Percentiles rank a stretch among this genome's conserved stretches.
Evolutionary conservation across 2,888 invertebrate genomes (phyloP).

Genomic region (Caenorhabditis drosophilae): DNA sequence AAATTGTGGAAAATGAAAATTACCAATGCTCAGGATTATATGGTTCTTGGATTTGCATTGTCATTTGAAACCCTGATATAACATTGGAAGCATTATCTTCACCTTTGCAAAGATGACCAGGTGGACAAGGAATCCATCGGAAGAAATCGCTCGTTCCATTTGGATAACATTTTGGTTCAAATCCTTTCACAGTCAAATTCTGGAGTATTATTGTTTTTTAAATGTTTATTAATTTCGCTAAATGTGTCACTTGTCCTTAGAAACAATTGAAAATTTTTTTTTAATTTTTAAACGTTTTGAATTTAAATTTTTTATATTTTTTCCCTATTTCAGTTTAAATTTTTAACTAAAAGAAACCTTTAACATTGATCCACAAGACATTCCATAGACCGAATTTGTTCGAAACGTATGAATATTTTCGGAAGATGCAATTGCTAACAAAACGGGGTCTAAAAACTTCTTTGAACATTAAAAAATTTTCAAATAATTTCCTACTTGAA

Average conservation of each 20-base stretch:
- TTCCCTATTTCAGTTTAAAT: too few species aligned
- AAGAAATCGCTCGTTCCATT: conserved; percentile 54
- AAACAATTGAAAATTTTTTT: too few species aligned
- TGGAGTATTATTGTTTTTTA: too few species aligned
- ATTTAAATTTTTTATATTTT: too few species aligned
- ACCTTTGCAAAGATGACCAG: conserved; percentile 70
- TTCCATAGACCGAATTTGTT: conserved; percentile 38
- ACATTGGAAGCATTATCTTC: conserved; percentile 86
- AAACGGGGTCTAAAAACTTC: conserved; percentile 32
- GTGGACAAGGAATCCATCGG: conserved; percentile 59
- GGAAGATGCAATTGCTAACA: conserved; percentile 47
- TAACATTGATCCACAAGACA: conserved; percentile 47
- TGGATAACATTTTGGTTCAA: conserved; percentile 74
- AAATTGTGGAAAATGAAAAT: background rate
- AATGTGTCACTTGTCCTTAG: too few species aligned
- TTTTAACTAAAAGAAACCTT: too few species aligned
- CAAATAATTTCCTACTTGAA: conserved; percentile 21
- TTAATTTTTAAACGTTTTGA: too few species aligned
- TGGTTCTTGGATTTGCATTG: conserved; percentile 87
- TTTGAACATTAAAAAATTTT: background rate
- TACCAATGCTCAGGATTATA: conserved; percentile 81
- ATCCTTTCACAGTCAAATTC: conserved; percentile 82
- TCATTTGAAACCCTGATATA: conserved; percentile 87
- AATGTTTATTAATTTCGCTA: too few species aligned
- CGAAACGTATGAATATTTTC: conserved; percentile 45